Evolutionary conservation across 2,113 vertebrate genomes (phyloP), one percentile per base, ranked within the genome.

Genomic region (Piaya cayana): DNA sequence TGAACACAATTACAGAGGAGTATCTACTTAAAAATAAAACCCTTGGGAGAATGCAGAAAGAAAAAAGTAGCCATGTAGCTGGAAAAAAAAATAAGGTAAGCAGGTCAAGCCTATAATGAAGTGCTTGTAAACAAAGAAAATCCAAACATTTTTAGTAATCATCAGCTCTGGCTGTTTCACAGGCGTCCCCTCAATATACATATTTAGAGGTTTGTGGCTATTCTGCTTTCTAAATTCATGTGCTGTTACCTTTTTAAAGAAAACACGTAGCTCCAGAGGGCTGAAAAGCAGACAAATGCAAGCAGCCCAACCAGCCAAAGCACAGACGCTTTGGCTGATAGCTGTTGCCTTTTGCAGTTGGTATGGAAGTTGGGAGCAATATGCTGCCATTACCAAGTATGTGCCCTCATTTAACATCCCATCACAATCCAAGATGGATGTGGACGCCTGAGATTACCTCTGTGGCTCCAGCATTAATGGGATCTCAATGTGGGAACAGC

Each of bases 11-110:
- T 49, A 91, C 83, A 82, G 65, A 86, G 95, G 77, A 96, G 82
- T 89, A 95, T 88, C 88, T 97, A 81, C 84, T 95, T 91, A 70
- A 96, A 97, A 97, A 90, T 82, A 94, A 96, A 97, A 74, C 62
- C 32, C 87, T 88, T 83, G 67, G 90, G 91, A 96, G 81, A 86
- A 45, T 69, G 67, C 82, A 65, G 82, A 93, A 89, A 65, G 69
- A 96, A 90, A 74, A 29, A 90, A 86, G 65, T 39, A 75, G 79
- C 42, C 37, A n/a, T 83, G 89, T 55, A 85, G 65, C 75, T 89
- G 70, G 65, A 81, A 95, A 81, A 39, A 82, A 82, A 81, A 81
- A 47, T 59, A 92, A 96, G 52, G 50, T 56, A 91, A 90, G 64
- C 78, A 93, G 84, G 26, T 93, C 67, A 68, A 84, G 45, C 52